phyloP scores from a whole-genome alignment of 2,888 invertebrate genomes.

The Ochropleura leucogaster region DNA sequence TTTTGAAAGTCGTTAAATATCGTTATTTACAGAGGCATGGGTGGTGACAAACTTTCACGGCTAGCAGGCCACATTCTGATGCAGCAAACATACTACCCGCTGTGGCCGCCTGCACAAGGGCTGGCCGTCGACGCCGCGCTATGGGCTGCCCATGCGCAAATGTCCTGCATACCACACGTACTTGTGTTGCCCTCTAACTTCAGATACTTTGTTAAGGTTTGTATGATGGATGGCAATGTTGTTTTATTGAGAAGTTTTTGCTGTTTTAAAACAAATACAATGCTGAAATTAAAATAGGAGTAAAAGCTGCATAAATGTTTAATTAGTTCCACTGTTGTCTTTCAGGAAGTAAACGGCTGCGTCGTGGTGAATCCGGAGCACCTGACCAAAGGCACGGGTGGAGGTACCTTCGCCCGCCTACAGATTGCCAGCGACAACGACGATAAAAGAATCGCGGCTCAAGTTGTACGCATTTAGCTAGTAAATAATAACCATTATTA shows the following conservation, averaged over 20 bases:
- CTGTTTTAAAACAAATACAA: neutral
- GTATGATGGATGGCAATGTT: conserved; percentile 12
- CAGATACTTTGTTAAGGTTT: conserved; percentile 95
- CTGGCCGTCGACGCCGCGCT: conserved; percentile 93
- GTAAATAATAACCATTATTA: conserved; percentile 17
- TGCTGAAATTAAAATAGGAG: neutral
- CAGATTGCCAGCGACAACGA: conserved; percentile 85
- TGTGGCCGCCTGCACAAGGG: conserved; percentile 93
- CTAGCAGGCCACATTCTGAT: conserved; percentile 93
- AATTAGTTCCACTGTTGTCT: neutral
- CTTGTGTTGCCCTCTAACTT: conserved; percentile 96
- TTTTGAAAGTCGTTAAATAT: neutral
- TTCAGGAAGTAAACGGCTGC: conserved; percentile 94
- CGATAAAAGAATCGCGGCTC: conserved; percentile 75
- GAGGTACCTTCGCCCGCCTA: conserved; percentile 94
- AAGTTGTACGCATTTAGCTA: conserved; percentile 84
- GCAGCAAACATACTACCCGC: conserved; percentile 95
- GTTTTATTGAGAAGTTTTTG: neutral
- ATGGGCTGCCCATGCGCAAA: conserved; percentile 93
- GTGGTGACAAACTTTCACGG: conserved; percentile 93
- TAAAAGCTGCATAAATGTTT: neutral
- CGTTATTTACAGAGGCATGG: conserved; percentile 73
- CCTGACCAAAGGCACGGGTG: conserved; percentile 93
- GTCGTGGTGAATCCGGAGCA: conserved; percentile 96
- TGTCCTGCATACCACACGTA: conserved; percentile 94